These are phyloP conservation scores for Stenodema calcarata DNA, from an alignment of 2,888 invertebrate genomes.

Conservation along the genomic window DNA sequence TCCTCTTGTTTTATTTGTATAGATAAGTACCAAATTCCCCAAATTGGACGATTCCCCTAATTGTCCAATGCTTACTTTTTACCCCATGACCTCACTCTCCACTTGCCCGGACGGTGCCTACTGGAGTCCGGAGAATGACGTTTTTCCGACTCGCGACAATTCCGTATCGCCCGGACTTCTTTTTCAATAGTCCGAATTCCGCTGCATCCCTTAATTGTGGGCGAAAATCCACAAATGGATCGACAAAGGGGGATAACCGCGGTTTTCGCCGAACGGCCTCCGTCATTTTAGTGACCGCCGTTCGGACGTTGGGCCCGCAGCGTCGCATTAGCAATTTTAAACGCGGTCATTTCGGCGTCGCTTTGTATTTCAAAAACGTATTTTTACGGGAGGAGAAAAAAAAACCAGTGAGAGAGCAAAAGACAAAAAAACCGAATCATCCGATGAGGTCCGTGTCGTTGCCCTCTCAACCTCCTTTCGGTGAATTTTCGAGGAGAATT, in stretches of 20 bases:
- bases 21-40: no score
- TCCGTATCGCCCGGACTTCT: no score
- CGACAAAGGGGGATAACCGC: not conserved
- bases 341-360: conserved; percentile 6
- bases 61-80: no score
- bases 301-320: not conserved
- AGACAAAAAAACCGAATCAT: not conserved
- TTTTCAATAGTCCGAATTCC: no score
- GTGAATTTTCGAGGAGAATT: no score
- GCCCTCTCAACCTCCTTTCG: not conserved
- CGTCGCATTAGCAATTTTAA: conserved; percentile 17
- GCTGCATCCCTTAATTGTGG: not conserved
- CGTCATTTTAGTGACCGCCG: not conserved
- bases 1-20: no score
- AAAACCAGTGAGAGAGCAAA: not conserved
- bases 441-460: not conserved
- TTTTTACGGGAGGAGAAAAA: not conserved
- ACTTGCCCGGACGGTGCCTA: no score
- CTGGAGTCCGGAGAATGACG: no score
- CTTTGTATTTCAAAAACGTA: conserved; percentile 14
- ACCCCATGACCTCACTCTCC: no score
- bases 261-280: not conserved
- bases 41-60: no score
- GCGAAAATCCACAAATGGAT: not conserved
- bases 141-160: no score